Evolutionary conservation across 1,140 invertebrate species (phyloP), one percentile per base, ranked within the genome.

Genomic region (Cylas formicarius): DNA sequence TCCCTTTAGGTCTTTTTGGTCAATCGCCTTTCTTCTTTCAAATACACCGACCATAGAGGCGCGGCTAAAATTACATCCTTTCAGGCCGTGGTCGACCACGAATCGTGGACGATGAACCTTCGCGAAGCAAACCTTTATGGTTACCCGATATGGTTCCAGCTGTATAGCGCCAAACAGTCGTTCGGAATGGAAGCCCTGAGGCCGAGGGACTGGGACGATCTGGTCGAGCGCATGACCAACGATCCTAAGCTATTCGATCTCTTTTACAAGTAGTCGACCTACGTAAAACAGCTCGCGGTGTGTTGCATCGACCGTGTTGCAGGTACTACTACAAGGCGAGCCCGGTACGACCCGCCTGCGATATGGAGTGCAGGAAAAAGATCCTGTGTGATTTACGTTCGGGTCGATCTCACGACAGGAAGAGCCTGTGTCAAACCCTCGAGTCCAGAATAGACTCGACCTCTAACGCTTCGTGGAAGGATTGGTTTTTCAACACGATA

Each of bases 31-130:
- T n/a, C n/a, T n/a, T n/a, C n/a, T n/a, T n/a, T n/a, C n/a, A n/a
- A n/a, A n/a, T n/a, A n/a, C n/a, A n/a, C n/a, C n/a, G n/a, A n/a
- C n/a, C n/a, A n/a, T n/a, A n/a, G n/a, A n/a, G n/a, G n/a, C n/a
- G n/a, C n/a, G n/a, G n/a, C n/a, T n/a, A n/a, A n/a, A n/a, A n/a
- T n/a, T n/a, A n/a, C n/a, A n/a, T 60, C 35, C 50, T 72, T 73
- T 27, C 63, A 90, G 86, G 72, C 80, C 65, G 87, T 95, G 6
- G 75, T 96, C 7, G 92, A 97, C 67, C 90, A 94, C 60, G 89
- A 95, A 63, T 91, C 86, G 1, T 96, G 91, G 84, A 85, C 90
- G 13, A 87, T 95, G 81, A 93, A 97, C 66, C 65, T 97, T n/a
- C 86, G 89, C 53, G 86, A 92, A 67, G 90, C 91, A 0, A 97